Evolutionary conservation across 2,113 vertebrate species (phyloP).

Genomic region (Ceyx margarethae): DNA sequence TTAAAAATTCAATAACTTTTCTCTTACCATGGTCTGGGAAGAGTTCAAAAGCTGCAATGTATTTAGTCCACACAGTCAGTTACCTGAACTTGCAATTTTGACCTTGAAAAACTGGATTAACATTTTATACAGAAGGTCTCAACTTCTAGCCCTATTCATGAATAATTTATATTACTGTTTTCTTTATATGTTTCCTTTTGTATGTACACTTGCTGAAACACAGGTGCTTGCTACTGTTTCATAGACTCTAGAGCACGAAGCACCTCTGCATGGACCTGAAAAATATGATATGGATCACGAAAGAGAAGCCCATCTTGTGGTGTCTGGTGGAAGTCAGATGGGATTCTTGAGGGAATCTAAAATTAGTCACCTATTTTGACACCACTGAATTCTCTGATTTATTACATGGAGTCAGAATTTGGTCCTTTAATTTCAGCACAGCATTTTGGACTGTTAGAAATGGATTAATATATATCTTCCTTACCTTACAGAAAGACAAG

Average conservation of each 20-base stretch:
- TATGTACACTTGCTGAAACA: background rate
- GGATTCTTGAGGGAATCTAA: background rate
- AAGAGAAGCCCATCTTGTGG: background rate
- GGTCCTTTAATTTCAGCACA: background rate
- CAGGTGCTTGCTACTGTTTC: background rate
- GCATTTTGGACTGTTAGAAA: background rate
- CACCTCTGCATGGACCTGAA: too few relatives aligned
- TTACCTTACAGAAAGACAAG: background rate
- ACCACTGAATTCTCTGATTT: background rate
- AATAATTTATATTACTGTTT: background rate
- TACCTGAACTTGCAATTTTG: background rate
- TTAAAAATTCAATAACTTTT: background rate
- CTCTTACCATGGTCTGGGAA: background rate
- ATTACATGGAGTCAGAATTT: background rate
- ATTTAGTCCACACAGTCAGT: background rate
- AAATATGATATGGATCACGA: background rate
- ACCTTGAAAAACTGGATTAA: background rate
- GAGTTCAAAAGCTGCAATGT: background rate
- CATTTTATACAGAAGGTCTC: background rate
- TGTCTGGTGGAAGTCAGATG: background rate
- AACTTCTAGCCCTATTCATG: background rate
- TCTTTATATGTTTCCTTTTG: background rate
- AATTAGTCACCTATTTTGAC: background rate
- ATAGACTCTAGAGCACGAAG: background rate
- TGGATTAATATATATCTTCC: fast-evolving